These are phyloP conservation scores for Lasioglossum oenotherae DNA, from an alignment of 2,888 invertebrate genomes.

Conservation along the genomic window DNA sequence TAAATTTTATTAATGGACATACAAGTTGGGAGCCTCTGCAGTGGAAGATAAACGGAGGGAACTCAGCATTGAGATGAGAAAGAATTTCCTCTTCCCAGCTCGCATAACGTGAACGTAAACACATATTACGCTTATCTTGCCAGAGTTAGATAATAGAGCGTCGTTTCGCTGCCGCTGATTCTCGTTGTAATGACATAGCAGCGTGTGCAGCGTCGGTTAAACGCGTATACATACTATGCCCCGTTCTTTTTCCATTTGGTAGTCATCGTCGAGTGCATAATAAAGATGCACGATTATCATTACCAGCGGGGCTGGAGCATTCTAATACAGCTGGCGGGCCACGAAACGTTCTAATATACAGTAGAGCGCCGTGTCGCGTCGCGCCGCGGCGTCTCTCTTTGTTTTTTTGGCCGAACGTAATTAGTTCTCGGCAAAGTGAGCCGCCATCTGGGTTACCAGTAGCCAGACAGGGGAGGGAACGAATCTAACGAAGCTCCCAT, in stretches of 20 bases:
- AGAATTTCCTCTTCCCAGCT: background rate
- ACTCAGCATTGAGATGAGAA: background rate
- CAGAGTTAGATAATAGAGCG: slow-evolving; percentile 12
- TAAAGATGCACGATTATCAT: slow-evolving; percentile 5
- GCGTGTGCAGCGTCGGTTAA: background rate
- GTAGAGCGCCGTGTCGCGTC: background rate
- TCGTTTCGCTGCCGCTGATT: background rate
- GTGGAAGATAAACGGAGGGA: background rate
- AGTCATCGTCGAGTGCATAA: slow-evolving; percentile 1
- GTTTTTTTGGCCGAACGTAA: slow-evolving; percentile 19
- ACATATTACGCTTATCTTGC: slow-evolving; percentile 12
- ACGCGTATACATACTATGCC: background rate
- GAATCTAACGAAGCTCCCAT: slow-evolving; percentile 36
- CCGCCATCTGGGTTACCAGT: background rate
- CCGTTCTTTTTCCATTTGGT: background rate
- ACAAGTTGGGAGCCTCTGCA: background rate
- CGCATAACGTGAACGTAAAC: slow-evolving; percentile 1
- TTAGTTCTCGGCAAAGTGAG: slow-evolving; percentile 20
- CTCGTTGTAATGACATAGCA: background rate
- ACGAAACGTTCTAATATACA: background rate
- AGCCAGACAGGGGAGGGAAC: background rate
- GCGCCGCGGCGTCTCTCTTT: background rate
- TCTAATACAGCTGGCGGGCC: background rate
- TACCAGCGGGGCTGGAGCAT: background rate
- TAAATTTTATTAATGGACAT: background rate